Evolutionary conservation across 2,888 invertebrate species (phyloP).

Genomic region (Pristionchus arcanus): DNA sequence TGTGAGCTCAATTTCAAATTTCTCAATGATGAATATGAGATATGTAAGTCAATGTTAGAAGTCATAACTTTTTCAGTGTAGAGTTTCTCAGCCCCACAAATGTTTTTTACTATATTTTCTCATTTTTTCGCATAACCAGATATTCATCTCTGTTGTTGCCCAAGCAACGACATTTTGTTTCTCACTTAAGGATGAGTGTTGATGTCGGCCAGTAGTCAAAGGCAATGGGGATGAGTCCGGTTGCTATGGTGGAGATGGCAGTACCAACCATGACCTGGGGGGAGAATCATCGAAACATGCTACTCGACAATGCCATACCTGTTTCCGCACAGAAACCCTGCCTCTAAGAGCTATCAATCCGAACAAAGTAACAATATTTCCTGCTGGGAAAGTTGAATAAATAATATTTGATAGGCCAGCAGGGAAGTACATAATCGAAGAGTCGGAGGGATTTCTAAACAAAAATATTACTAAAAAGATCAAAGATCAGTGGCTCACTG

Average conservation of each 20-base stretch:
- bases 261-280: slow-evolving; percentile 49
- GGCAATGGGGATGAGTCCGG: slow-evolving; percentile 52
- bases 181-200: slow-evolving; percentile 55
- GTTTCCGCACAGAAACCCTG: slow-evolving; percentile 3
- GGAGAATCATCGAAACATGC: no score
- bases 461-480: not conserved
- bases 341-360: slow-evolving; percentile 16
- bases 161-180: not conserved
- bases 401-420: slow-evolving; percentile 32
- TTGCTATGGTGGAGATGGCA: slow-evolving; percentile 49
- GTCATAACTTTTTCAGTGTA: no score
- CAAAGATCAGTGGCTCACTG: slow-evolving; percentile 9
- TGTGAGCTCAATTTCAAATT: no score
- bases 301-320: not conserved
- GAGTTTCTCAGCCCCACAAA: no score
- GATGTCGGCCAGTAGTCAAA: slow-evolving; percentile 54
- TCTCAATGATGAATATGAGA: no score
- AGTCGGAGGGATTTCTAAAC: slow-evolving; percentile 32
- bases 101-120: no score
- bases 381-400: slow-evolving; percentile 53
- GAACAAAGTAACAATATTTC: slow-evolving; percentile 54
- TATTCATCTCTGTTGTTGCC: no score
- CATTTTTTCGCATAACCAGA: no score
- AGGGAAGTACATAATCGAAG: slow-evolving; percentile 54
- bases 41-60: no score